Evolutionary conservation across 2,797 vertebrate species (phyloP).

Genomic region (Halcyon badia): DNA sequence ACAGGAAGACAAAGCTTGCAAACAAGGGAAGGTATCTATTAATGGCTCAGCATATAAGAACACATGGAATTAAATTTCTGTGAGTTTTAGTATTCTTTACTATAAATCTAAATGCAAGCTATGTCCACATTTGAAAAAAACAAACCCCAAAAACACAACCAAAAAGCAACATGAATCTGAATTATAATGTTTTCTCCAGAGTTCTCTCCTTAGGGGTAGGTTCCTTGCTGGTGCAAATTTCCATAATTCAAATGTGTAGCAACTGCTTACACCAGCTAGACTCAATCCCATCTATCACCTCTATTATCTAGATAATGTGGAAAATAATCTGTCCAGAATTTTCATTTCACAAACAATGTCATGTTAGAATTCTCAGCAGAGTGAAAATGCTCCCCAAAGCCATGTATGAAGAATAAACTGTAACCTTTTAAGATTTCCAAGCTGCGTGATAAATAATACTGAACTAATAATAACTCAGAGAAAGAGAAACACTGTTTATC

Average conservation of each 20-base stretch:
- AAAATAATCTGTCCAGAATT: conserved; percentile 51
- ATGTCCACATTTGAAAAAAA: background rate
- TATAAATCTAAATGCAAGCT: background rate
- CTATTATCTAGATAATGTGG: conserved; percentile 31
- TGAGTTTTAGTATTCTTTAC: background rate
- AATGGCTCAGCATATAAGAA: background rate
- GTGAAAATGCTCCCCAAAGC: conserved; percentile 55
- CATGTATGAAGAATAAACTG: conserved; percentile 54
- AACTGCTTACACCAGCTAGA: conserved; percentile 45
- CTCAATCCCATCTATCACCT: conserved; percentile 38
- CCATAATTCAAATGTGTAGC: conserved; percentile 44
- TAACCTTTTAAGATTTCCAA: conserved; percentile 68
- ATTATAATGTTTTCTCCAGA: conserved; percentile 13
- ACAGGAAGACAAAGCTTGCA: background rate
- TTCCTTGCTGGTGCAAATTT: conserved; percentile 42
- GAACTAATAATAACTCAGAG: conserved; percentile 67
- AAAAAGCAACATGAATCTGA: background rate
- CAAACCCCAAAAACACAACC: too few species aligned
- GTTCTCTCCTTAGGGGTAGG: background rate
- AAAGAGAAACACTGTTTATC: conserved; percentile 53
- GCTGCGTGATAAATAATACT: conserved; percentile 63
- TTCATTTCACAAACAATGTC: conserved; percentile 61
- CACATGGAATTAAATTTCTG: background rate
- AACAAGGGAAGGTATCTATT: background rate
- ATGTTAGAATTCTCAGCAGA: conserved; percentile 45